These are phyloP conservation scores for Peromyscus californicus DNA, from an alignment of 2,113 vertebrate genomes.

Conservation along the genomic window DNA sequence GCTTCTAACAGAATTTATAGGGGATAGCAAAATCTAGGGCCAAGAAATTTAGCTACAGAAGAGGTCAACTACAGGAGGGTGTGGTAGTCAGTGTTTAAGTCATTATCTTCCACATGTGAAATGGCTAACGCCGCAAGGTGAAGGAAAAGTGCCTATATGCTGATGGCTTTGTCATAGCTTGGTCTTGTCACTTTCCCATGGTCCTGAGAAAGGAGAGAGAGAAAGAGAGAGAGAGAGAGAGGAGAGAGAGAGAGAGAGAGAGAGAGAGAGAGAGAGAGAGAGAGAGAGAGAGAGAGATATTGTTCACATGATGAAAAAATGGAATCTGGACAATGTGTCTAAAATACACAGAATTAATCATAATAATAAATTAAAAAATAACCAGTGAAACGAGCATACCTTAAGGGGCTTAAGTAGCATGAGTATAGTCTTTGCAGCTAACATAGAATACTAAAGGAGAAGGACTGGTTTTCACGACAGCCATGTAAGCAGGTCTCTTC, in stretches of 20 bases:
- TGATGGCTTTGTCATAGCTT: constrained; percentile 22
- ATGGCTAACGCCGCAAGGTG: constrained; percentile 27
- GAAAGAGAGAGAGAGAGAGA: too few species aligned
- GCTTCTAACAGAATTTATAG: constrained; percentile 48
- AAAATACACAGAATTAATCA: not conserved
- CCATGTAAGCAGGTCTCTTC: not conserved
- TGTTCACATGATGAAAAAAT: not conserved
- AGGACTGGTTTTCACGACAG: not conserved
- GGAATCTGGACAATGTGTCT: not conserved
- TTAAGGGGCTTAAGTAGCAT: constrained; percentile 7
- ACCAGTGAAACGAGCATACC: not conserved
- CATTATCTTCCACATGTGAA: constrained; percentile 63
- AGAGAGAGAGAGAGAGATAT: not conserved
- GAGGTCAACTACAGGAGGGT: constrained; percentile 66
- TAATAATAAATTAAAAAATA: not conserved
- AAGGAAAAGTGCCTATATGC: not conserved
- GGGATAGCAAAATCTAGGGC: not conserved
- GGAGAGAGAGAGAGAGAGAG: not conserved
- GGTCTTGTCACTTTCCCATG: not conserved
- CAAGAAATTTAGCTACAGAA: constrained; percentile 66
- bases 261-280: not conserved
- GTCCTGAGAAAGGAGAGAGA: not conserved
- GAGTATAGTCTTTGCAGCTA: not conserved
- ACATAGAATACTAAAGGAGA: not conserved
- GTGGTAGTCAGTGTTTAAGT: constrained; percentile 63